Conservation (phyloP, 2,888 invertebrate genomes). For the Philhelius pedissequus region DNA sequence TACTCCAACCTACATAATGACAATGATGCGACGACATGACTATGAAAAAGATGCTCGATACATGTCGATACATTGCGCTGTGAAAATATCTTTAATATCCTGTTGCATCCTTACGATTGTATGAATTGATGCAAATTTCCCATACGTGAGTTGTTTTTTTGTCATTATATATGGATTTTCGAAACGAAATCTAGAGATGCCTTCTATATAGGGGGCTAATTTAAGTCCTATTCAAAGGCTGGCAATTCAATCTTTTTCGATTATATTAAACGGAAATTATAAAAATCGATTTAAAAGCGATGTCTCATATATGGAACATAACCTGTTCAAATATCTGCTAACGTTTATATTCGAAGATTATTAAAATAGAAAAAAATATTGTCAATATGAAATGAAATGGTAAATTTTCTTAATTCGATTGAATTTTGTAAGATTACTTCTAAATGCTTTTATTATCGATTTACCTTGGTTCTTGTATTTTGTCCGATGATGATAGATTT, state of each 20-base stretch:
- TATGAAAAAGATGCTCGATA: too few species aligned
- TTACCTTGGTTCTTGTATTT: too few species aligned
- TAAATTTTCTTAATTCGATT: too few species aligned
- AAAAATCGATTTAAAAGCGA: conserved; percentile 39
- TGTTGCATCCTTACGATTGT: conserved; percentile 10
- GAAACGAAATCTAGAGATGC: not conserved
- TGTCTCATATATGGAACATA: not conserved
- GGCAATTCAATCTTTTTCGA: conserved; percentile 28
- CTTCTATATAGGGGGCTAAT: not conserved
- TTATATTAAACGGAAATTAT: conserved; percentile 52
- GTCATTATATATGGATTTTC: not conserved
- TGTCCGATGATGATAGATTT: too few species aligned
- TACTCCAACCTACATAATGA: not conserved
- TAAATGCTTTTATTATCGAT: too few species aligned
- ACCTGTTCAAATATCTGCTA: too few species aligned
- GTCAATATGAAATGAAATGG: not conserved
- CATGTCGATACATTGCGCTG: conserved; percentile 11
- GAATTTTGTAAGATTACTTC: not conserved
- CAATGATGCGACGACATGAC: too few species aligned
- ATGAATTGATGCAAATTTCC: conserved; percentile 20
- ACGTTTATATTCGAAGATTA: not conserved
- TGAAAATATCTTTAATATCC: conserved; percentile 38
- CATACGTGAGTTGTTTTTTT: not conserved
- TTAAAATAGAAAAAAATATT: not conserved
- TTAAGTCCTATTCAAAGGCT: not conserved